Base-by-base conservation (phyloP, 2,797 vertebrate species). In the Phylloscopus collybita region DNA sequence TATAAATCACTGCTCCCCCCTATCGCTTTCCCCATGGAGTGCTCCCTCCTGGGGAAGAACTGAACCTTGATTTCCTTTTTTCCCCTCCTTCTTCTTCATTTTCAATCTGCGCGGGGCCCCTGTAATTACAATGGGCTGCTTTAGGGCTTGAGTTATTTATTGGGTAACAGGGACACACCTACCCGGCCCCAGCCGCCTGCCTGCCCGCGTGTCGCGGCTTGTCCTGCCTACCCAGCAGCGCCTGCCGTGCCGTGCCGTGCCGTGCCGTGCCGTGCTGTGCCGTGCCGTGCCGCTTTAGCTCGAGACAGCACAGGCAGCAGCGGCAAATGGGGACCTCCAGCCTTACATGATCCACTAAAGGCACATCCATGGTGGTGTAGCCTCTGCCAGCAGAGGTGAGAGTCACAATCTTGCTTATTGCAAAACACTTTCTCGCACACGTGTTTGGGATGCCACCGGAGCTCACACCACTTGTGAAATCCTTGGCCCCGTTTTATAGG, bases 91-190 rank as follows among this genome's bases (percentile, higher is more conserved):
- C 66, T 89, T 71, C 82, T 95, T 90, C 80, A 0, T 90, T 94
- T 94, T 92, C 92, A 92, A 79, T 84, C 87, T 74, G 83, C 36
- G 36, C 92, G 64, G 92, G 88, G 90, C 87, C 91, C 93, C 92
- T 65, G 47, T 96, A 94, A 95, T 96, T 96, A 95, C 94, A 89
- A 86, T 60, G 84, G 85, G 93, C 90, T 92, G 96, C 95, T 93
- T 71, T 91, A 95, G 90, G 95, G 95, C 92, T 80, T 92, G 91
- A 87, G 94, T 92, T 94, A 93, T 91, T 95, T 88, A 92, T 97
- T 97, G 97, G 93, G 95, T 91, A 97, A 96, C 94, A 97, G 76
- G 22, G 73, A 92, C 96, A 96, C 92, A 57, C 94, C 94, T 72
- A 80, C 79, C 38, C 51, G 0, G 78, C 94, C 83, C 80, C 92